A percentile compares a stretch with the other conserved stretches of the same genome.
Evolutionary conservation across 1,140 invertebrate genomes (phyloP).

Genomic region (Procambarus virginalis): DNA sequence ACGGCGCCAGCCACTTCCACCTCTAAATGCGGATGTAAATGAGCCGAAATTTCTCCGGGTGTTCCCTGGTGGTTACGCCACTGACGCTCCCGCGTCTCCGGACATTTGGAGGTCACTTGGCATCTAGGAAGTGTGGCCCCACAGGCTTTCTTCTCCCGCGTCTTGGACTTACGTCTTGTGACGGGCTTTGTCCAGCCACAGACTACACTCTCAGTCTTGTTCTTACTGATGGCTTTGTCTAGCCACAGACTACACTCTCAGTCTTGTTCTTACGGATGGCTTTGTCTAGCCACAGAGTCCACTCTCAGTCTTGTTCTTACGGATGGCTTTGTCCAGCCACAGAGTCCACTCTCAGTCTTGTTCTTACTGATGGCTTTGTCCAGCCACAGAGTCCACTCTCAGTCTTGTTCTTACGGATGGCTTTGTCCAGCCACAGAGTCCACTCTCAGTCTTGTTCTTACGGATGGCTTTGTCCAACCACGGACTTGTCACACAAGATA

Average conservation of each 20-base stretch:
- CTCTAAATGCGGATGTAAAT: background rate
- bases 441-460: background rate
- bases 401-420: background rate
- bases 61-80: conserved; percentile 3
- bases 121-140: conserved; percentile 40
- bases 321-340: too few species aligned
- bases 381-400: background rate
- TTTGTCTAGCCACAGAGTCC: too few species aligned
- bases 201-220: background rate
- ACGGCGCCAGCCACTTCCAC: conserved; percentile 1
- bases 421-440: background rate
- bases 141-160: background rate
- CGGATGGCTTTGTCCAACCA: background rate
- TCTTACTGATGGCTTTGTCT: background rate
- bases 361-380: background rate
- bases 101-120: conserved; percentile 54
- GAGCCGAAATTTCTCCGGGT: background rate
- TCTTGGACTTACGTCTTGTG: background rate
- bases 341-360: too few species aligned
- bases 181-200: background rate
- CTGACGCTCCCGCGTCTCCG: background rate
- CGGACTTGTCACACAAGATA: too few species aligned
- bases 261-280: background rate
- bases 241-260: background rate
- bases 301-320: too few species aligned